Evolutionary conservation across 2,113 vertebrate species (phyloP), one percentile per base, ranked within the genome.

Genomic region (Telmatochromis sp.): DNA sequence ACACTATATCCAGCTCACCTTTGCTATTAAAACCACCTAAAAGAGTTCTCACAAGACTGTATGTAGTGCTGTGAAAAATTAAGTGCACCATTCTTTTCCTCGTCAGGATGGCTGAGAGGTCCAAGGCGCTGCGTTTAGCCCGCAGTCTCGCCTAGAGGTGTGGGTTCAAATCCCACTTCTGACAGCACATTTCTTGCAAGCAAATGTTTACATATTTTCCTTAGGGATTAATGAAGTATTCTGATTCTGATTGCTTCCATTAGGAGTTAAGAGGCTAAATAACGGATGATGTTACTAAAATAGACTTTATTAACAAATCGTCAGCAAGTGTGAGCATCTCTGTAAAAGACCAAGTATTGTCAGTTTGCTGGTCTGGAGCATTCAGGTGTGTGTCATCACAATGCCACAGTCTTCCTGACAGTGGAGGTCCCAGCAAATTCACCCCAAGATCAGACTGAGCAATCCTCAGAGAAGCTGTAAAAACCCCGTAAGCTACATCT

Each of bases 101-200:
- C 0, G 14, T 31, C 55, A 17, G 55, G 26, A 58, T 58, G 26
- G 26, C 57, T 0, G 5, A 33, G 5, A 3, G 1, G 15, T 63
- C 58, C 19, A 19, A 63, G 28, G 28, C 0, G 1, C 15, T 33
- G 5, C 0, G 2, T 60, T 19, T 10, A 19, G 28, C 1, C 5
- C 0, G 0, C 28, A 33, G 15, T 33, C 9, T 63, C 7, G 0
- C 26, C 13, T 58, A 1, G 26, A 58, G 26, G 26, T 0, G 26
- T 58, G 1, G 55, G 0, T 58, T 28, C 55, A 58, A 58, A 58
- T 28, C 3, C 7, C 23, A 3, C 23, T 15, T 28, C 55, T 58
- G 4, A 28, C 28, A 11, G 2, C 6, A 1, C 15, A 63, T 63
- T 63, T 63, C 58, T 63, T 33, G 15, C 9, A 19, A 60, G 28